Evolutionary conservation across 2,113 vertebrate genomes (phyloP).

Genomic region (Pampusana beccarii): DNA sequence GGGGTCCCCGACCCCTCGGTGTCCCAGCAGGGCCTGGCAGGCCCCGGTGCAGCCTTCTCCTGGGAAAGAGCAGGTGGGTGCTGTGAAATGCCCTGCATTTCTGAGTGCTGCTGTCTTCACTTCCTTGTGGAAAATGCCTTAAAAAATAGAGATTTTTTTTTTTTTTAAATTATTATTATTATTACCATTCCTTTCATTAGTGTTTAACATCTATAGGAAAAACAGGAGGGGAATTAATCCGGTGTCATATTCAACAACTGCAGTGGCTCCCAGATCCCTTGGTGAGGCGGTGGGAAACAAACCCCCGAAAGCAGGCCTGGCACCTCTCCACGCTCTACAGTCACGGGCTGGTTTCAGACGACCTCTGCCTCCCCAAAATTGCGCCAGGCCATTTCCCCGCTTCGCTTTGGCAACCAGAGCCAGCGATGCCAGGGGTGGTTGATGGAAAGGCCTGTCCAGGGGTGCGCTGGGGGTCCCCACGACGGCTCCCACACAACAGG

Average conservation of each 20-base stretch:
- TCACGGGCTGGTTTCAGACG: neutral
- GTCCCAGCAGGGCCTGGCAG: neutral
- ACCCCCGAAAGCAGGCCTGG: neutral
- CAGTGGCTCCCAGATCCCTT: neutral
- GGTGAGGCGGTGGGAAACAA: neutral
- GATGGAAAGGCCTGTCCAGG: neutral
- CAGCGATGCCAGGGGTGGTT: neutral
- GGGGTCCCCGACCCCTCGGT: accelerated
- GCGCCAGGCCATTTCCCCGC: neutral
- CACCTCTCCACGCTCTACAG: neutral
- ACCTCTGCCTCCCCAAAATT: neutral
- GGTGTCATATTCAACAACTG: neutral
- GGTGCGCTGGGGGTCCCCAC: accelerated
- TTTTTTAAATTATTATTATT: too few relatives aligned
- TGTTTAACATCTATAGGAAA: neutral
- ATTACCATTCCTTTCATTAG: neutral
- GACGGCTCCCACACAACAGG: neutral
- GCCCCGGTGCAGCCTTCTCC: neutral
- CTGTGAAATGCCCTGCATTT: neutral
- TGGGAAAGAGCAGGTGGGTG: neutral
- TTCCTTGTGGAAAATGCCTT: neutral
- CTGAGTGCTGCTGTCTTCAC: neutral
- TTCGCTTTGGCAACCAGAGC: neutral
- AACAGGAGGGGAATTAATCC: accelerated
- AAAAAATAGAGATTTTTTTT: too few relatives aligned